Evolutionary conservation across 2,113 vertebrate species (phyloP), one percentile per base, ranked within the genome.

Genomic region (Jaculus jaculus): DNA sequence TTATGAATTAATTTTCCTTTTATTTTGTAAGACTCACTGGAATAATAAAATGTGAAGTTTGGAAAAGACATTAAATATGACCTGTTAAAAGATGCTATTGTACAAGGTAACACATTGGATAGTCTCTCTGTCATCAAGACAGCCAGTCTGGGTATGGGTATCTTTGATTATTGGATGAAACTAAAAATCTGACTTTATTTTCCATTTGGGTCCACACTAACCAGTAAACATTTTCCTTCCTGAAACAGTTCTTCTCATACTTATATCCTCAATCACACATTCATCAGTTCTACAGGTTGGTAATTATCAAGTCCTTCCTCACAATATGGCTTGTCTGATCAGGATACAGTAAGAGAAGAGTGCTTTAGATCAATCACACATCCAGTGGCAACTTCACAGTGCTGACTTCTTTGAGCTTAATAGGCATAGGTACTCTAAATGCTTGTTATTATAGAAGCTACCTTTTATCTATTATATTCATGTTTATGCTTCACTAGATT

Each of bases 1-100:
- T 96, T 78, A 65, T 13, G 54, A 16, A 37, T 90, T 80, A 94
- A 16, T 66, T 72, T 79, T 72, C 75, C 28, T 89, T 63, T 1
- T 89, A 60, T 21, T 77, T 84, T 24, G 1, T 16, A 37, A 79
- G 34, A 90, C 30, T 91, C 75, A 4, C 75, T 32, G 28, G 23
- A 74, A 58, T 78, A 11, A 78, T 5, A 71, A 32, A 88, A 71
- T 79, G 9, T 26, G 8, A 81, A 11, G 5, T 66, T 81, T 94
- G 23, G 74, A 69, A 66, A 6, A 17, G 11, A 58, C 9, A 54
- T 72, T 66, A 34, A 60, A 71, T 86, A 61, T 65, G 37, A 73
- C 61, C 23, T 61, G 5, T 79, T 73, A 61, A 58, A 7, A n/a
- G 32, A 77, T 32, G 23, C 2, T 30, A 17, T 34, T 39, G 21